phyloP scores from a whole-genome alignment of 2,888 invertebrate species.

The Vanessa cardui region DNA sequence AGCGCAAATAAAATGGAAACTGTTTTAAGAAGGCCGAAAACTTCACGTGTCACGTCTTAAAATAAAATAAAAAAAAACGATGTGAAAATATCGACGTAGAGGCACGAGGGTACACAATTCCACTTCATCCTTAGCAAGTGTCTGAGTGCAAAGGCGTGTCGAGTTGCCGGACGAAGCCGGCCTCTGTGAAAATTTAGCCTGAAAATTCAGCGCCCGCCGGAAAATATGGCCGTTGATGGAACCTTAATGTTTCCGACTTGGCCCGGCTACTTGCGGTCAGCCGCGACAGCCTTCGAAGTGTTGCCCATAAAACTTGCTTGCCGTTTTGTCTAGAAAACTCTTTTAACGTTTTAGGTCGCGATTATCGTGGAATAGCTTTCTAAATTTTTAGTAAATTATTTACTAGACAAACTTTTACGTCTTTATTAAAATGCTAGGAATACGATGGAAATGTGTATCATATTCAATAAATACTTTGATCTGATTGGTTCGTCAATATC shows the following conservation, averaged over 20 bases:
- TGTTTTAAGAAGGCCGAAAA: slow-evolving; percentile 19
- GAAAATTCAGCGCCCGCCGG: slow-evolving; percentile 64
- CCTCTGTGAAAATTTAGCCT: slow-evolving; percentile 61
- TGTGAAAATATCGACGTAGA: slow-evolving; percentile 67
- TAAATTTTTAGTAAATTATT: neutral
- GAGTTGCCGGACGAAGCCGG: slow-evolving; percentile 63
- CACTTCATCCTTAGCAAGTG: slow-evolving; percentile 65
- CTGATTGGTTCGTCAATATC: too few species aligned
- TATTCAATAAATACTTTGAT: too few species aligned
- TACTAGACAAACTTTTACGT: neutral
- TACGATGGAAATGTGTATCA: too few species aligned
- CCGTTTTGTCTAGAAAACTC: slow-evolving; percentile 36
- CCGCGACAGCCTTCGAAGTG: slow-evolving; percentile 59
- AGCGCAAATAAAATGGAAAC: slow-evolving; percentile 4
- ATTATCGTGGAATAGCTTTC: neutral
- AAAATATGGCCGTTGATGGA: slow-evolving; percentile 79
- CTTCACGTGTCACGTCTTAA: slow-evolving; percentile 35
- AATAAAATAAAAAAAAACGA: slow-evolving; percentile 47
- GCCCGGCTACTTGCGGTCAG: slow-evolving; percentile 71
- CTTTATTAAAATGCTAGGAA: too few species aligned
- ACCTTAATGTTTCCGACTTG: slow-evolving; percentile 80
- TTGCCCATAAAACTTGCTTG: slow-evolving; percentile 56
- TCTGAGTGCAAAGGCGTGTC: slow-evolving; percentile 82
- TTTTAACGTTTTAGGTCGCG: slow-evolving; percentile 30
- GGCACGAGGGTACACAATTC: slow-evolving; percentile 68